Conservation (phyloP, 2,113 vertebrate species). For the Ictidomys tridecemlineatus region DNA sequence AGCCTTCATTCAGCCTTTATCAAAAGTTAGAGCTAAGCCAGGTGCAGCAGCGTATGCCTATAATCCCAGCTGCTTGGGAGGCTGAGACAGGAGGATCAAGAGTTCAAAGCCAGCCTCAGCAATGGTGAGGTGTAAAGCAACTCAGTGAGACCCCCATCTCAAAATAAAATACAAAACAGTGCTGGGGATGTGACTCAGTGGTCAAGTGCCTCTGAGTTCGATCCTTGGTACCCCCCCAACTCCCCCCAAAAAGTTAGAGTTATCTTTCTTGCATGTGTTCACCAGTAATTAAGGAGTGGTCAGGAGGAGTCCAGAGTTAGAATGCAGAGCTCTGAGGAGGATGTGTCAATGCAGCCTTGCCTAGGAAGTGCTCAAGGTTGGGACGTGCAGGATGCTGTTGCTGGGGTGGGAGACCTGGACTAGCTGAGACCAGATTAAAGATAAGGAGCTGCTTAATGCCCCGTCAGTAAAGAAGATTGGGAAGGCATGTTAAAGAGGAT, state of each 20-base stretch:
- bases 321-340: neutral
- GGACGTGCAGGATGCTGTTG: rapidly evolving
- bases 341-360: too few species aligned
- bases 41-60: too few species aligned
- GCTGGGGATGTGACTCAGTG: too few species aligned
- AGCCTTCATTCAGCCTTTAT: neutral
- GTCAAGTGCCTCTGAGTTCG: too few species aligned
- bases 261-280: neutral
- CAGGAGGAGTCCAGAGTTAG: neutral
- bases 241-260: neutral
- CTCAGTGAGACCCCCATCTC: too few species aligned
- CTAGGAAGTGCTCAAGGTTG: neutral
- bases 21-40: neutral
- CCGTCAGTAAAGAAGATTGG: neutral
- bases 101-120: too few species aligned
- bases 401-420: neutral
- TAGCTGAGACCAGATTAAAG: neutral
- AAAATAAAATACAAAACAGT: too few species aligned
- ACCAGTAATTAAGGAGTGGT: neutral
- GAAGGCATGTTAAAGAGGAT: neutral
- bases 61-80: too few species aligned
- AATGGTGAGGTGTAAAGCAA: too few species aligned
- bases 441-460: neutral
- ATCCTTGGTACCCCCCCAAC: too few species aligned
- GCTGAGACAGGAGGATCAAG: too few species aligned